Base-by-base conservation (phyloP, 2,113 vertebrate species). In the Glaucomys volans region DNA sequence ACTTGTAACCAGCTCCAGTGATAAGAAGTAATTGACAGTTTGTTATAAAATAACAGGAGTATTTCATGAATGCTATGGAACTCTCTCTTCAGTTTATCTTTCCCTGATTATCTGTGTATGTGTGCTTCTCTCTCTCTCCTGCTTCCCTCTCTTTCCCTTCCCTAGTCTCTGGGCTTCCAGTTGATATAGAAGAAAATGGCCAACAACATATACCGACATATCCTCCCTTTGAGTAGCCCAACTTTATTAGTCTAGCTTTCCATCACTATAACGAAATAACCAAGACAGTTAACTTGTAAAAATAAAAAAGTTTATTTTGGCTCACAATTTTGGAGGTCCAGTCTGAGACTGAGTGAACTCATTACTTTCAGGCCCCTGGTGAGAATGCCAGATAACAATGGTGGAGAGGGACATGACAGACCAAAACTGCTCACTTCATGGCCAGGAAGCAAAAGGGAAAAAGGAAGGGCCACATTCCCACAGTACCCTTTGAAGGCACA, bases 111-210 rank as follows among this genome's bases (percentile, higher is more conserved):
- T 35, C 66, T 67, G 66, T 17, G 13, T 67, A 35, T 64, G 26
- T 64, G 22, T 28, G 26, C 37, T n/a, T 37, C n/a, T 71, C 18
- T 26, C 16, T 37, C 1, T 83, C 20, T 62, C 52, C 24, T 2
- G 3, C 35, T 22, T 57, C 0, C 17, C 35, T 69, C 10, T n/a
- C 18, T 13, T 1, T 83, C 1, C 11, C 22, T 37, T 37, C 77
- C 28, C n/a, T 32, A 66, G 30, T 85, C 69, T 89, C 72, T 67
- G 9, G 62, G 76, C 86, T 91, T 88, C 35, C 5, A 30, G 6
- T 74, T 86, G 59, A 62, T 66, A 64, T 32, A 32, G 8, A 72
- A 87, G 42, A 87, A 96, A 95, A 87, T 66, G 37, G 28, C 44
- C 92, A 37, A 66, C 14, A 74, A 40, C 2, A 16, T 66, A 52